Percentiles rank a stretch among this genome's conserved stretches.
Conservation (phyloP, 2,113 vertebrate genomes). For the Seriola aureovittata region DNA sequence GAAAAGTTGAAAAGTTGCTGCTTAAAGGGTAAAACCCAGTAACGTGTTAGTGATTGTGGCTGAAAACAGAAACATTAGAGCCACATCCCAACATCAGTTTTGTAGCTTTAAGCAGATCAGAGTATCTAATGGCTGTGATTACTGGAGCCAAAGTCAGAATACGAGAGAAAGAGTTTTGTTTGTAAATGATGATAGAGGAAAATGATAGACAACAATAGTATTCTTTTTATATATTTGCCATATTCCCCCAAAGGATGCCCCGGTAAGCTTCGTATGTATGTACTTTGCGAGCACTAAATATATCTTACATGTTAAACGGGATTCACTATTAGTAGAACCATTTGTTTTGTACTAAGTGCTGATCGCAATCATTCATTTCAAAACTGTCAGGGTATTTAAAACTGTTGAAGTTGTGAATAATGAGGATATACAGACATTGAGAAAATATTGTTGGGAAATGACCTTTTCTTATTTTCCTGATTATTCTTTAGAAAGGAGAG, state of each 20-base stretch:
- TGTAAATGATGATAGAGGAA: conserved; percentile 59
- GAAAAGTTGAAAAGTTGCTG: conserved; percentile 56
- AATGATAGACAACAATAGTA: conserved; percentile 56
- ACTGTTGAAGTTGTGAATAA: conserved; percentile 62
- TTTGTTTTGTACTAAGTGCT: conserved; percentile 79
- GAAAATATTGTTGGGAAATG: conserved; percentile 53
- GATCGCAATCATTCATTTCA: conserved; percentile 75
- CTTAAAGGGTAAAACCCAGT: conserved; percentile 53
- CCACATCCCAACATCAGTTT: conserved; percentile 58
- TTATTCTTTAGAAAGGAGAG: conserved; percentile 38
- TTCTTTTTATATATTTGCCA: conserved; percentile 72
- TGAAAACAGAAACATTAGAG: conserved; percentile 19
- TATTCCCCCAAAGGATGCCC: conserved; percentile 56
- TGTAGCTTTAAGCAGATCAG: conserved; percentile 73
- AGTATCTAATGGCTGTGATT: conserved; percentile 49
- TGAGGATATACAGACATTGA: conserved; percentile 46
- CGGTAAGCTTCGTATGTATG: conserved; percentile 77
- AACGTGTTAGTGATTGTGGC: conserved; percentile 42
- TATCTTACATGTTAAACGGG: conserved; percentile 70
- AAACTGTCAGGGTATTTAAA: conserved; percentile 73
- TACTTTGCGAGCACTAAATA: conserved; percentile 74
- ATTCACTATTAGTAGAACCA: conserved; percentile 69
- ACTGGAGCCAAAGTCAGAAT: conserved; percentile 59
- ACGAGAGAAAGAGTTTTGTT: conserved; percentile 48
- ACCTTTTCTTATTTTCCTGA: conserved; percentile 42